Evolutionary conservation across 2,113 vertebrate genomes (phyloP).

Genomic region (Heterotis niloticus): DNA sequence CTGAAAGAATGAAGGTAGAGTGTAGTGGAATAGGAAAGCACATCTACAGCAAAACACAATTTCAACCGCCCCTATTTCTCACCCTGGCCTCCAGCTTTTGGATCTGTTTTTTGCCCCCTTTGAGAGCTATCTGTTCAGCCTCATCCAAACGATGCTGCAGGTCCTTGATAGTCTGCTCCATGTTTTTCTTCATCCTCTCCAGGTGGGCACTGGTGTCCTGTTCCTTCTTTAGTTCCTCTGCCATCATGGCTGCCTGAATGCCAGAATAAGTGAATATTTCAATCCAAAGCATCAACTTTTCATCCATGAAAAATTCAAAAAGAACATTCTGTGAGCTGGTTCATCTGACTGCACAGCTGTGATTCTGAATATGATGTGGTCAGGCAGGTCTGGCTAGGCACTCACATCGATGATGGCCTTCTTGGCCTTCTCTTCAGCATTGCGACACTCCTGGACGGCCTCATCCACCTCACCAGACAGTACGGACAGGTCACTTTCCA

Average conservation of each 20-base stretch:
- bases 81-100: slow-evolving; percentile 91
- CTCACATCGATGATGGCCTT: slow-evolving; percentile 89
- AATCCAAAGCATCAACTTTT: too few species aligned
- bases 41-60: background rate
- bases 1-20: background rate
- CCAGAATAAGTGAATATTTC: background rate
- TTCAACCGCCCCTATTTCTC: slow-evolving; percentile 26
- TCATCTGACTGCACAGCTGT: too few species aligned
- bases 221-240: slow-evolving; percentile 93
- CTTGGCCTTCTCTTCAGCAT: slow-evolving; percentile 89
- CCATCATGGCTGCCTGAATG: slow-evolving; percentile 89
- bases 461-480: slow-evolving; percentile 82
- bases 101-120: slow-evolving; percentile 91
- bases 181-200: slow-evolving; percentile 93
- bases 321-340: background rate
- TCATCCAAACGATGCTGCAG: slow-evolving; percentile 87
- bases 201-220: slow-evolving; percentile 84
- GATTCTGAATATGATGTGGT: too few species aligned
- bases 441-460: slow-evolving; percentile 78
- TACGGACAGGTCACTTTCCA: slow-evolving; percentile 75
- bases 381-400: background rate
- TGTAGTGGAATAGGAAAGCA: background rate
- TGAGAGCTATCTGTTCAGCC: slow-evolving; percentile 87
- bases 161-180: slow-evolving; percentile 91
- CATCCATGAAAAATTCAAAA: too few species aligned